These are phyloP conservation scores for Papilio polytes DNA, from an alignment of 1,140 invertebrate species.

Conservation along the genomic window DNA sequence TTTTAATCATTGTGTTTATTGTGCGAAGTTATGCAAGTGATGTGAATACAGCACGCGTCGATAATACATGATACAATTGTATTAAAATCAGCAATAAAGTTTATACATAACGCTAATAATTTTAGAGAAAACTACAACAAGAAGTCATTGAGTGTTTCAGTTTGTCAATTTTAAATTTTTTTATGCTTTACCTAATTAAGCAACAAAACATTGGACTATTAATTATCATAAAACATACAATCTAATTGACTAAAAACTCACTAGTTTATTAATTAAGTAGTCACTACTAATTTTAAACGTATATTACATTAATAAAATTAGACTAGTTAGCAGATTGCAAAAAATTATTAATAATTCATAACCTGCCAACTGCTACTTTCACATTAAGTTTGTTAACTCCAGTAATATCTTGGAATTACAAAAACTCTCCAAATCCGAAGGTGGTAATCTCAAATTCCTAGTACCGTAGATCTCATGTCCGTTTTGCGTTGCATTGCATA, in stretches of 20 bases:
- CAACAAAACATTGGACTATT: too few relatives aligned
- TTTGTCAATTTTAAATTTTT: too few relatives aligned
- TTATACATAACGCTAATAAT: background rate
- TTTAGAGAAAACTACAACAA: too few relatives aligned
- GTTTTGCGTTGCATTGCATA: slow-evolving; percentile 55
- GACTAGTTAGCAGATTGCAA: background rate
- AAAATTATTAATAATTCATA: background rate
- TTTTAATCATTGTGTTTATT: slow-evolving; percentile 44
- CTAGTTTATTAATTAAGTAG: too few relatives aligned
- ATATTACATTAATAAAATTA: background rate
- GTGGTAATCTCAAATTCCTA: slow-evolving; percentile 29
- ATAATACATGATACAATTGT: background rate
- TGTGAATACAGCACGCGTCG: background rate
- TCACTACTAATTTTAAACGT: too few relatives aligned
- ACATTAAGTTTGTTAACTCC: background rate
- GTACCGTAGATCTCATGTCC: slow-evolving; percentile 42
- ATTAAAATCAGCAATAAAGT: background rate
- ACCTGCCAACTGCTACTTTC: background rate
- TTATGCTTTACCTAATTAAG: too few relatives aligned
- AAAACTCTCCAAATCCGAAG: slow-evolving; percentile 19
- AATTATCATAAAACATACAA: too few relatives aligned
- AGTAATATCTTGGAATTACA: slow-evolving; percentile 8
- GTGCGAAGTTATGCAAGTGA: slow-evolving; percentile 36
- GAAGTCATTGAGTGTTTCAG: too few relatives aligned
- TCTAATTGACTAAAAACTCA: too few relatives aligned